These are phyloP conservation scores for Pachycephala philippinensis DNA, from an alignment of 2,113 vertebrate genomes.

Conservation along the genomic window DNA sequence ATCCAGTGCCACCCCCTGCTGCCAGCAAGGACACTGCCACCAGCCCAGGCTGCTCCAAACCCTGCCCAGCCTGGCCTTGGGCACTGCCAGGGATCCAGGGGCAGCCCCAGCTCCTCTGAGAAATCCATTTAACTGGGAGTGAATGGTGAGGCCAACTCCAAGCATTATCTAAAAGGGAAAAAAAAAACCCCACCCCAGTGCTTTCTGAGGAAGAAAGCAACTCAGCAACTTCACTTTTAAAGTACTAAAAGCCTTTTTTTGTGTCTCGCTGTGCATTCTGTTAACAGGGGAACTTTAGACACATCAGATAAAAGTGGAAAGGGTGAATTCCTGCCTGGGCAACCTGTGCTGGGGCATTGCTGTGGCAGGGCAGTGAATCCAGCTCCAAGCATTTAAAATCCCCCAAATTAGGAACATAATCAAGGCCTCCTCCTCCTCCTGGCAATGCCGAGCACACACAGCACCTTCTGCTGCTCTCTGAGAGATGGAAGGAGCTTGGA, in stretches of 20 bases:
- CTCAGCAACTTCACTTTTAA: neutral
- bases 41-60: neutral
- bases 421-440: neutral
- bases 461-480: rapidly evolving
- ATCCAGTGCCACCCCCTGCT: neutral
- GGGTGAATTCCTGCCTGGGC: neutral
- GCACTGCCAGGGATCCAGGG: neutral
- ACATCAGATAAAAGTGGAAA: neutral
- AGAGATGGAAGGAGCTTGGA: neutral
- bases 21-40: neutral
- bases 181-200: neutral
- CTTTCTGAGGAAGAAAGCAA: neutral
- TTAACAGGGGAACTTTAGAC: neutral
- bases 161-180: neutral
- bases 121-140: too few relatives aligned
- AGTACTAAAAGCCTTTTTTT: neutral
- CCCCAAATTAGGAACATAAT: neutral
- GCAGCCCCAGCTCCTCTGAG: neutral
- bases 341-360: rapidly evolving
- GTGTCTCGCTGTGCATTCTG: neutral
- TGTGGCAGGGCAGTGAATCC: neutral
- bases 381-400: neutral
- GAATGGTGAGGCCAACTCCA: too few relatives aligned
- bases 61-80: neutral
- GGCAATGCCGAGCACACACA: neutral